Conservation (phyloP, 2,888 invertebrate species). For the Caenorhabditis sp. region DNA sequence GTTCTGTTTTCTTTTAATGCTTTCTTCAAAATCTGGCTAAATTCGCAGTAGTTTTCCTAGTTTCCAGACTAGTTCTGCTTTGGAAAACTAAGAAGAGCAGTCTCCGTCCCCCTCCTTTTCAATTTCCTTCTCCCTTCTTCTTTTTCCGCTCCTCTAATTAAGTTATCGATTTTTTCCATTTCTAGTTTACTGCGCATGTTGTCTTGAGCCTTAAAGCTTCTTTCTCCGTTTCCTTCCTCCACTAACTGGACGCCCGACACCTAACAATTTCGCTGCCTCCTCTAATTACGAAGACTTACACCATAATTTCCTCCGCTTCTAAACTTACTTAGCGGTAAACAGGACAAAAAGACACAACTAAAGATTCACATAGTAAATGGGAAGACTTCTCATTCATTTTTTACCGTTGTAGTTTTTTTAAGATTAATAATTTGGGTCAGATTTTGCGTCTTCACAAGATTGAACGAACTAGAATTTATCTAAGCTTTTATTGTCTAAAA, state of each 20-base stretch:
- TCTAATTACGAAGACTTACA: slow-evolving; percentile 10
- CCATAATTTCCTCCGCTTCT: neutral
- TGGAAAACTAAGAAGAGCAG: neutral
- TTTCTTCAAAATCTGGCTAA: too few relatives aligned
- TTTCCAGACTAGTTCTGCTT: neutral
- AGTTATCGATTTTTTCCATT: slow-evolving; percentile 49
- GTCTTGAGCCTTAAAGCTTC: neutral
- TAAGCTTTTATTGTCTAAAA: too few relatives aligned
- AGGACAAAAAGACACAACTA: too few relatives aligned
- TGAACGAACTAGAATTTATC: too few relatives aligned
- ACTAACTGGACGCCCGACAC: neutral
- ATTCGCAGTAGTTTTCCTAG: neutral
- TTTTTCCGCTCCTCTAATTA: slow-evolving; percentile 43
- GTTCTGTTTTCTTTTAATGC: neutral
- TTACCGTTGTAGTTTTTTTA: too few relatives aligned
- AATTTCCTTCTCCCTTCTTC: slow-evolving; percentile 15
- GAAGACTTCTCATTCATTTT: too few relatives aligned
- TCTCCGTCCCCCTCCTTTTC: neutral
- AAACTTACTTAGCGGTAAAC: slow-evolving; percentile 1
- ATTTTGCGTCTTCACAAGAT: too few relatives aligned
- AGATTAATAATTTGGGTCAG: too few relatives aligned
- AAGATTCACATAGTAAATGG: too few relatives aligned
- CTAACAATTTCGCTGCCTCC: neutral
- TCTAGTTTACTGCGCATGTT: slow-evolving; percentile 2
- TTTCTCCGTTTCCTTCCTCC: neutral